Conservation (phyloP, 2,888 invertebrate genomes). For the Ctena decussata region DNA sequence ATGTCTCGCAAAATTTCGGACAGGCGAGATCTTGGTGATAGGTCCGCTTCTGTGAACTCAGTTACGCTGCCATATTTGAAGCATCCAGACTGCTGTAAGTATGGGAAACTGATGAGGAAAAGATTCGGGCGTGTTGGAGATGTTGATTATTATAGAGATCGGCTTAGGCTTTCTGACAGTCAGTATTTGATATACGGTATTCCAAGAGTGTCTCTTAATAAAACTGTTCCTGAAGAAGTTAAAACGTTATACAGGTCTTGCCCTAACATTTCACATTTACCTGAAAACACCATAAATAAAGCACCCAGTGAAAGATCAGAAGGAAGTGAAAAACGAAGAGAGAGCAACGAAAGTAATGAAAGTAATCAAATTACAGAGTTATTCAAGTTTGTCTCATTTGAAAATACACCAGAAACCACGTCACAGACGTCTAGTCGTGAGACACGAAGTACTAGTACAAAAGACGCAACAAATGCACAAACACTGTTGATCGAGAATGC, state of each 20-base stretch:
- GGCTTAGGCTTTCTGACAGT: slow-evolving; percentile 34
- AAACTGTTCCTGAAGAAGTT: slow-evolving; percentile 25
- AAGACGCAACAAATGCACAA: not conserved
- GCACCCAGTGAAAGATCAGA: not conserved
- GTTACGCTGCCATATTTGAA: slow-evolving; percentile 38
- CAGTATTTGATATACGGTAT: slow-evolving; percentile 53
- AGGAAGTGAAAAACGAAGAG: not conserved
- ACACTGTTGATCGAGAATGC: not conserved
- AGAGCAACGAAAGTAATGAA: not conserved
- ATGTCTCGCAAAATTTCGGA: slow-evolving; percentile 34
- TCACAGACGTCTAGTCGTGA: not conserved
- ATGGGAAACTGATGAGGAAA: slow-evolving; percentile 41
- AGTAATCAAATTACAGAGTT: slow-evolving; percentile 39
- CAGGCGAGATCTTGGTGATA: not conserved
- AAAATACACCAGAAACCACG: not conserved
- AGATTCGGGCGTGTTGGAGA: not conserved
- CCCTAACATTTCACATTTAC: not conserved
- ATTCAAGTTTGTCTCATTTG: slow-evolving; percentile 42
- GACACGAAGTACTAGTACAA: not conserved
- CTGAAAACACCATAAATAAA: not conserved
- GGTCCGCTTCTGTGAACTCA: not conserved
- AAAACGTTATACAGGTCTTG: slow-evolving; percentile 34
- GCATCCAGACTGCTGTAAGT: slow-evolving; percentile 37
- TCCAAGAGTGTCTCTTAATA: slow-evolving; percentile 42
- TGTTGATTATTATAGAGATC: not conserved